Conservation (phyloP, 2,797 vertebrate species). For the Hypotaenidia philippensis region DNA sequence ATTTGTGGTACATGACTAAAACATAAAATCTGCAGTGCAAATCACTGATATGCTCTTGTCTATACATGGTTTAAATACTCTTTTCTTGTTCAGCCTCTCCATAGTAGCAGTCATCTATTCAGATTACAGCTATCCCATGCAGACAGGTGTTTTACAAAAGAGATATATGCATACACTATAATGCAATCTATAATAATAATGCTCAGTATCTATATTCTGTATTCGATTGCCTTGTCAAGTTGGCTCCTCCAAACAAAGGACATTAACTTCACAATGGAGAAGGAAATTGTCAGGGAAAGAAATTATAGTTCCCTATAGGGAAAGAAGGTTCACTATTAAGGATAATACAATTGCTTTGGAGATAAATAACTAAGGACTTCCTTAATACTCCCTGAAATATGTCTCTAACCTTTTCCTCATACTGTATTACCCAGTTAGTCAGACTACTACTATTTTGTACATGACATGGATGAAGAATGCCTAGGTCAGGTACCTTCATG, state of each 20-base stretch:
- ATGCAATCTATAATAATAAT: neutral
- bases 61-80: neutral
- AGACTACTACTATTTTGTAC: neutral
- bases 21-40: neutral
- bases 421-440: neutral
- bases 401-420: neutral
- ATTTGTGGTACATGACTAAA: neutral
- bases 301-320: neutral
- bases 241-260: neutral
- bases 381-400: conserved; percentile 25
- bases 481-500: neutral
- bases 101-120: neutral
- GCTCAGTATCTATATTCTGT: neutral
- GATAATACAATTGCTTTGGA: neutral
- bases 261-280: neutral
- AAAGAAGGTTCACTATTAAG: neutral
- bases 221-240: neutral
- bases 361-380: neutral
- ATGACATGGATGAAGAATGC: neutral
- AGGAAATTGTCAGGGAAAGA: neutral
- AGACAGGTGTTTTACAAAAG: neutral
- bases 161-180: neutral
- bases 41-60: neutral
- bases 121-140: neutral
- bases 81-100: neutral